Base-by-base conservation (phyloP, 53 echinoderm and acorn worm genomes). In the Crossaster papposus region DNA sequence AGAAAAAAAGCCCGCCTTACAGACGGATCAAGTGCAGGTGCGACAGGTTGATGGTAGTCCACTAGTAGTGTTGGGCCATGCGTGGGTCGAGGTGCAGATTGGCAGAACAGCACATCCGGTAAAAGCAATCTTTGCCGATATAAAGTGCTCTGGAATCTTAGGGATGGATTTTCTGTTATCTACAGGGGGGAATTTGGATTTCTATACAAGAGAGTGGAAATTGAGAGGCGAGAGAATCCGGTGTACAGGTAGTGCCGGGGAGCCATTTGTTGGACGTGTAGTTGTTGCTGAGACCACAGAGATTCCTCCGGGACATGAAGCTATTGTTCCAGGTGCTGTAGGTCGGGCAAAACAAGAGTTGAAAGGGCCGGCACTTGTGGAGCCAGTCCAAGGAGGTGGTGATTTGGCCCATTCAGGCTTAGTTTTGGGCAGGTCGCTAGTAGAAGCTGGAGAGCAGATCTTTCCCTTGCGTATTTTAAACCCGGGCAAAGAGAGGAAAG, bases 191-290 rank as follows among this genome's bases (percentile, higher is more conserved):
- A 1, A 79, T 24, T 23, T 51, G 80, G 30, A 79, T 36, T 79
- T 51, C 30, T 12, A 79, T 14, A 32, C 73, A 0, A 28, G 73
- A 73, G 73, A 73, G 14, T 73, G 29, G 73, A 73, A 32, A 0
- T 32, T 79, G 8, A 54, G 50, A 4, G 80, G 80, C 8, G 54
- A 79, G 36, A 23, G 80, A 79, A 36, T 44, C 44, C 44, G 9
- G 44, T 44, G 44, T 9, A n/a, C n/a, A n/a, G n/a, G n/a, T 44
- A 44, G 44, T 1, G 44, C 44, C 9, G 44, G 51, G 17, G 54
- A 79, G 8, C 80, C 53, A 33, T 79, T 79, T 79, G 80, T 79
- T 17, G 51, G 80, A 23, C 8, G 80, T 12, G 80, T 79, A 79
- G 51, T 38, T 30, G 79, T 79, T n/a, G n/a, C n/a, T n/a, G n/a